Evolutionary conservation across 2,797 vertebrate species (phyloP).

Genomic region (Hoplostethus mediterraneus): DNA sequence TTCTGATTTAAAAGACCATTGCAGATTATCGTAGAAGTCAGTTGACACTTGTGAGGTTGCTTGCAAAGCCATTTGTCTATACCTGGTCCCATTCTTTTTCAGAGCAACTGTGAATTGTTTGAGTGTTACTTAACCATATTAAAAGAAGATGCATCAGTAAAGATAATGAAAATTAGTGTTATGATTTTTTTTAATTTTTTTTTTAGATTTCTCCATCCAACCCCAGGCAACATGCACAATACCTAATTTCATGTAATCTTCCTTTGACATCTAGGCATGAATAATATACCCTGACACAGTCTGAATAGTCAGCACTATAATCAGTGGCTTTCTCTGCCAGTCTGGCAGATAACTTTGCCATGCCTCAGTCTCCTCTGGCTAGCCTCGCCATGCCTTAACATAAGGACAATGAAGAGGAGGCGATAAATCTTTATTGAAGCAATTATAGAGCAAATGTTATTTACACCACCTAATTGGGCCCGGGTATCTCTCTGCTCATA

Average conservation of each 20-base stretch:
- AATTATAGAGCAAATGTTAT: constrained; percentile 85
- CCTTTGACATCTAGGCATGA: not conserved
- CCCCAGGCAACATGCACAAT: constrained; percentile 3
- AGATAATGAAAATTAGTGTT: constrained; percentile 18
- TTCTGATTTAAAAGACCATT: too few relatives aligned
- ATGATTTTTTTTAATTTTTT: constrained; percentile 17
- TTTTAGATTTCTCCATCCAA: constrained; percentile 23
- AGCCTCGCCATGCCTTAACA: constrained; percentile 63
- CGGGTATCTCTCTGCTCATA: constrained; percentile 70
- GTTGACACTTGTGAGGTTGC: too few relatives aligned
- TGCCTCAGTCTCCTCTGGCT: constrained; percentile 64
- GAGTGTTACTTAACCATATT: not conserved
- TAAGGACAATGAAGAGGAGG: constrained; percentile 78
- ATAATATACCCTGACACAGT: not conserved
- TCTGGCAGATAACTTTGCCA: constrained; percentile 49
- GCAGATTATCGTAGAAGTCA: too few relatives aligned
- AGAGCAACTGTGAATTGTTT: not conserved
- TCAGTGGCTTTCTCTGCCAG: constrained; percentile 16
- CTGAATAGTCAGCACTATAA: not conserved
- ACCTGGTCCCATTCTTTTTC: not conserved
- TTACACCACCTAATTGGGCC: constrained; percentile 81
- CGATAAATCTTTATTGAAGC: constrained; percentile 84
- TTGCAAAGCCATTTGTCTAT: too few relatives aligned
- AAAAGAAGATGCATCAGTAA: constrained; percentile 1
- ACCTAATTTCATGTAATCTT: not conserved